These are phyloP conservation scores for Daphoenositta chrysoptera DNA, from an alignment of 2,113 vertebrate species.

Conservation along the genomic window DNA sequence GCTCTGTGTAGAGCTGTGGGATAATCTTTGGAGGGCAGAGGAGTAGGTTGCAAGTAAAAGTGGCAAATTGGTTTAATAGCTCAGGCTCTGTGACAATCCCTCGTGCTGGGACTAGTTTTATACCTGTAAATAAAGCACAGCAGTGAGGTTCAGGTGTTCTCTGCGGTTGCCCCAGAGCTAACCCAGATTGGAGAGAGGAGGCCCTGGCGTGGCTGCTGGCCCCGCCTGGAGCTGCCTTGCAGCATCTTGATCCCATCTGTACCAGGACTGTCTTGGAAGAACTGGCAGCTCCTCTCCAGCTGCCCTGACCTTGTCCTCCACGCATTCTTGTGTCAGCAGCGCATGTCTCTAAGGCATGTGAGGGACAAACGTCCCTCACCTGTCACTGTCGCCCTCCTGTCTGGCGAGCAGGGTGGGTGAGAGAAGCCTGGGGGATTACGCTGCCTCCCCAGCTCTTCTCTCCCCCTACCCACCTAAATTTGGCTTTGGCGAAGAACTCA, in stretches of 20 bases:
- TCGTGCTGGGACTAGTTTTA: background rate
- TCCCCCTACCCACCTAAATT: background rate
- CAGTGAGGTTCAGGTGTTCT: background rate
- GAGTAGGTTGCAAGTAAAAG: background rate
- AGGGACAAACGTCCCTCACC: slow-evolving; percentile 11
- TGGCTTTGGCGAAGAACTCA: background rate
- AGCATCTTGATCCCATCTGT: background rate
- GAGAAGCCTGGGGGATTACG: background rate
- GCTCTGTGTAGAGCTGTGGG: background rate
- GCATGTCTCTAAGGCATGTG: rapidly evolving
- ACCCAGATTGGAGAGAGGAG: background rate
- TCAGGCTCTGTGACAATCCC: background rate
- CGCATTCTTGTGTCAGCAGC: background rate
- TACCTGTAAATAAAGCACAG: background rate
- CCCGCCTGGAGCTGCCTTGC: background rate
- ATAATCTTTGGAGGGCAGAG: background rate
- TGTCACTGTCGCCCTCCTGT: slow-evolving; percentile 31
- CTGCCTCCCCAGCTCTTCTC: background rate
- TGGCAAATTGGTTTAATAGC: background rate
- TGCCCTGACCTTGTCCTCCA: background rate
- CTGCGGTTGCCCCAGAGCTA: background rate
- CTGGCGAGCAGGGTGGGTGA: background rate
- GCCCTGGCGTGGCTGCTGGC: background rate
- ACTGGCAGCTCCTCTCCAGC: background rate
- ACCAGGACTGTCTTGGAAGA: background rate